A percentile compares a stretch with the other conserved stretches of the same genome.
Evolutionary conservation across 2,113 vertebrate genomes (phyloP).

Genomic region (Neotoma lepida): DNA sequence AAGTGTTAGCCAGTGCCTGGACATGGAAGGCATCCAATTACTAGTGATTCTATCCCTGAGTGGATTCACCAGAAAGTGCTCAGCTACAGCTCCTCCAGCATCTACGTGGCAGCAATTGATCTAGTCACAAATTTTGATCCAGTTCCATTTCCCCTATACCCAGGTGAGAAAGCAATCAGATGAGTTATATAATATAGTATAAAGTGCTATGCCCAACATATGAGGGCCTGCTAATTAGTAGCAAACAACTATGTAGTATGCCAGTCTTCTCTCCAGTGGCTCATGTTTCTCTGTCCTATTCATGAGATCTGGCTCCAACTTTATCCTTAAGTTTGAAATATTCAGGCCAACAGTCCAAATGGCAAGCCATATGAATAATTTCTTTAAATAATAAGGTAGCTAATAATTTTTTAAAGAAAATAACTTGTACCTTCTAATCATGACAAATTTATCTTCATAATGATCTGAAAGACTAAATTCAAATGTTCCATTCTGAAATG

Average conservation of each 20-base stretch:
- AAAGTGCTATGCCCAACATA: not conserved
- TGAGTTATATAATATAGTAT: not conserved
- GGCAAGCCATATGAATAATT: not conserved
- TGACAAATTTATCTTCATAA: not conserved
- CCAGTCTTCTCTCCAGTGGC: not conserved
- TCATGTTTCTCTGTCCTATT: not conserved
- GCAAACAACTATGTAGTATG: not conserved
- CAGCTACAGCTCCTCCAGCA: not conserved
- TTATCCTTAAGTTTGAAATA: slow-evolving; percentile 10
- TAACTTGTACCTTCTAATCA: not conserved
- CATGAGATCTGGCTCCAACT: not conserved
- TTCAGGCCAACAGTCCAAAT: not conserved
- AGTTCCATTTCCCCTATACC: not conserved
- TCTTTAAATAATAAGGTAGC: not conserved
- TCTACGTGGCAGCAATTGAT: not conserved
- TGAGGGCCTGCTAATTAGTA: not conserved
- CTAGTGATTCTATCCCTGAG: not conserved
- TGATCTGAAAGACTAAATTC: not conserved
- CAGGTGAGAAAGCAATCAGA: not conserved
- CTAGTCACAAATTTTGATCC: slow-evolving; percentile 1
- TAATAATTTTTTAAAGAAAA: not conserved
- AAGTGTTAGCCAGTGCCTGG: not conserved
- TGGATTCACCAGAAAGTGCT: not conserved
- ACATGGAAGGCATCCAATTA: not conserved
- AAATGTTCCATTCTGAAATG: not conserved